Evolutionary conservation across 2,113 vertebrate genomes (phyloP), one percentile per base, ranked within the genome.

Genomic region (Python bivittatus): DNA sequence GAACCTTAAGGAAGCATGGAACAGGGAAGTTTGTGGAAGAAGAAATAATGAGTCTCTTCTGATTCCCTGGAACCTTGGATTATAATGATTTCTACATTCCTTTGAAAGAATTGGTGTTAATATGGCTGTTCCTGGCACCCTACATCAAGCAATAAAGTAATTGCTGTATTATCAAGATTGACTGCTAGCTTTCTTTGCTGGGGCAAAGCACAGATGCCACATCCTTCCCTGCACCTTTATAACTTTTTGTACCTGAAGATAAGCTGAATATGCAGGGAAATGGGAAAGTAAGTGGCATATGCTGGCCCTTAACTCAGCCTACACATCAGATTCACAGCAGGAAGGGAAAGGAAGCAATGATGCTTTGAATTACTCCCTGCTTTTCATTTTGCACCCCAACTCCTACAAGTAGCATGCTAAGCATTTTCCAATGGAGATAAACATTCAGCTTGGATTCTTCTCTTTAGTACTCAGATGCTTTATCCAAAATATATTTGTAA

Each of bases 71-170:
- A 48, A 7, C 0, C 54, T 57, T 60, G 29, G 29, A 42, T 20
- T 87, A 53, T 33, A 53, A 64, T 64, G 42, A 9, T 61, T 79
- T 92, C 88, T 85, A n/a, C 57, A 64, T 44, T 93, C 9, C 0
- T 52, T 85, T 33, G 20, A 48, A 60, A 91, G 29, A 90, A 90
- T 61, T 52, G 52, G 53, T 86, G 13, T 38, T 87, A 29, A 85
- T 92, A 84, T 94, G 90, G 68, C 52, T 33, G 92, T 57, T 94
- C 56, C 88, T 92, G 94, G 93, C 9, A 0, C 83, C 90, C 25
- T 38, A 33, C 84, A n/a, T 29, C 93, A 94, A 92, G 91, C 72
- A 85, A 54, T 94, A 96, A 97, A 90, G 60, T 95, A 89, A 92
- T 9, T 5, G 15, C 53, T 83, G 54, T 72, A 17, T 92, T 93